Evolutionary conservation across 1,140 invertebrate genomes (phyloP).

Genomic region (Whitmania pigra): DNA sequence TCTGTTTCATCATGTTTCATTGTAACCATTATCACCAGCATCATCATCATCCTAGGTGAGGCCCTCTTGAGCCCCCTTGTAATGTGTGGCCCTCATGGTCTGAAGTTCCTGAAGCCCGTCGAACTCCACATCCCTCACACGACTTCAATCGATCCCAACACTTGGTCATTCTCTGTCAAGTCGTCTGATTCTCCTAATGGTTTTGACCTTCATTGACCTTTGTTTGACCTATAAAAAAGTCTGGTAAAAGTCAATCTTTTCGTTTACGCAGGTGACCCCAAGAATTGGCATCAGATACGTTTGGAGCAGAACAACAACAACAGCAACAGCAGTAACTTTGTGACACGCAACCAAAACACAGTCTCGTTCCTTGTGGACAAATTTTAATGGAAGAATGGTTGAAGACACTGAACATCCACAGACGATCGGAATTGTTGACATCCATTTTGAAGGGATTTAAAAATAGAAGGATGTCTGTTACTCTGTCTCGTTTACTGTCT

Average conservation of each 20-base stretch:
- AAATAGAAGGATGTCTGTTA: no score
- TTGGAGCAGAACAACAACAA: neutral
- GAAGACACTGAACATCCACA: no score
- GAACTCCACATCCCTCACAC: slow-evolving; percentile 56
- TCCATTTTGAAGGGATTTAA: no score
- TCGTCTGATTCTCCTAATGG: slow-evolving; percentile 40
- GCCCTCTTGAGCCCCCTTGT: slow-evolving; percentile 78
- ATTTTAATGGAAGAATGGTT: neutral
- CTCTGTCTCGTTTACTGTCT: no score
- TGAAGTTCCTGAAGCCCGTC: slow-evolving; percentile 71
- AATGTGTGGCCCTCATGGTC: slow-evolving; percentile 84
- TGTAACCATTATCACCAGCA: no score
- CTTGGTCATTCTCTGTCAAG: slow-evolving; percentile 52
- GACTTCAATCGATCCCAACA: slow-evolving; percentile 44
- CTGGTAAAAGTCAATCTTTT: neutral
- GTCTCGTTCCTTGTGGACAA: neutral
- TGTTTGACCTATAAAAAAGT: neutral
- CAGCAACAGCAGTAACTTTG: neutral
- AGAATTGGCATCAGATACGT: neutral
- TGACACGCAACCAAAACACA: neutral
- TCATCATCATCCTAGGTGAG: slow-evolving; percentile 55
- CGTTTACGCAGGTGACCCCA: neutral
- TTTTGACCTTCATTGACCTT: slow-evolving; percentile 28
- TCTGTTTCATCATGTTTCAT: no score
- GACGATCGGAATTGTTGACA: no score